Evolutionary conservation across 1,140 invertebrate species (phyloP).

Genomic region (Plodia interpunctella): DNA sequence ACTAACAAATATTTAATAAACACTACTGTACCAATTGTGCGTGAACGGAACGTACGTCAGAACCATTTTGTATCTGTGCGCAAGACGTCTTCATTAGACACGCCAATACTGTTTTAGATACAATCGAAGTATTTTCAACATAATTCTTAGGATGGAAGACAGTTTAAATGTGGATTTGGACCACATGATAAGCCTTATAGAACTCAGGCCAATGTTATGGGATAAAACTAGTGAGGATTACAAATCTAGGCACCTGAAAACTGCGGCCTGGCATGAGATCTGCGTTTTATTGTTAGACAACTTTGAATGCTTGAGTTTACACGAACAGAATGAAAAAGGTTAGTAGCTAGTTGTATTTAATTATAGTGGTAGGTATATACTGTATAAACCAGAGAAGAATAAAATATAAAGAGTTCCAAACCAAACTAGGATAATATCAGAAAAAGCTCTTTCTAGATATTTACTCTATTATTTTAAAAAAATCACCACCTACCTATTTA

Average conservation of each 20-base stretch:
- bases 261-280: not conserved
- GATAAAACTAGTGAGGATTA: not conserved
- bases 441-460: too few species aligned
- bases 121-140: not conserved
- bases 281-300: not conserved
- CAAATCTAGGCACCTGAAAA: not conserved
- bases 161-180: not conserved
- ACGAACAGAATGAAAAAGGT: not conserved
- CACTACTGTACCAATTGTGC: too few species aligned
- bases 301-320: not conserved
- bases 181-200: not conserved
- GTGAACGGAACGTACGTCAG: not conserved
- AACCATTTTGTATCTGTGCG: not conserved
- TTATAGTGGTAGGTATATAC: not conserved
- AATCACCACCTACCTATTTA: too few species aligned
- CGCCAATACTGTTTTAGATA: not conserved
- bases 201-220: not conserved
- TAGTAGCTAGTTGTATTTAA: not conserved
- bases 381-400: too few species aligned
- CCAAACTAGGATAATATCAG: too few species aligned
- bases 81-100: slow-evolving; percentile 5
- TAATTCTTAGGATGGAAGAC: not conserved
- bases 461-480: too few species aligned
- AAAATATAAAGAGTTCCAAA: too few species aligned
- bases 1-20: not conserved